phyloP scores from a whole-genome alignment of 1,140 invertebrate genomes.

The Cephus cinctus region DNA sequence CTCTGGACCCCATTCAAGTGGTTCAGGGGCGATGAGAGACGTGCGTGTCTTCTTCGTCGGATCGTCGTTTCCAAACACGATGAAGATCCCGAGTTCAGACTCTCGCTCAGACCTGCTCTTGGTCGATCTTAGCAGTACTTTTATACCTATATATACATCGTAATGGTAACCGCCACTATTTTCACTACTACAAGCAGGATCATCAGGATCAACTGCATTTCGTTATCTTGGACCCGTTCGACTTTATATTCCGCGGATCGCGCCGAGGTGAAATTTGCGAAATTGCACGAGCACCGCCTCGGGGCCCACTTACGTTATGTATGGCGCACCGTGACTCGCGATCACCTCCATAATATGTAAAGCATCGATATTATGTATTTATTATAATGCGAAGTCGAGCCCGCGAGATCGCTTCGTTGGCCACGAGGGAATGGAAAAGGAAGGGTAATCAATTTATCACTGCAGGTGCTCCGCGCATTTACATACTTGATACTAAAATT shows the following conservation, averaged over 20 bases:
- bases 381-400: constrained; percentile 35
- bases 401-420: constrained; percentile 19
- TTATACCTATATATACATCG: no score
- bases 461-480: constrained; percentile 47
- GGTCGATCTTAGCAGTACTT: no score
- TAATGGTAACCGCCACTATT: no score
- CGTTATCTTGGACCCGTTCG: no score
- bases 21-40: constrained; percentile 24
- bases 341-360: constrained; percentile 31
- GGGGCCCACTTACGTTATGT: constrained; percentile 10
- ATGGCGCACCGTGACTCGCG: constrained; percentile 2
- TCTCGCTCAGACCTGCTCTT: no score
- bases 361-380: constrained; percentile 49
- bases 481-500: constrained; percentile 47
- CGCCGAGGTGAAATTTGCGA: constrained; percentile 20
- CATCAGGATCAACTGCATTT: no score
- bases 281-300: constrained; percentile 10
- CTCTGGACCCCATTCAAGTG: constrained; percentile 22
- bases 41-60: no score
- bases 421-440: constrained; percentile 7
- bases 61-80: no score
- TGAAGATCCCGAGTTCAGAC: no score
- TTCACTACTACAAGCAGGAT: no score
- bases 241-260: no score
- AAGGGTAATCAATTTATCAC: constrained; percentile 49